Evolutionary conservation across 2,888 invertebrate species (phyloP).

Genomic region (Phania funesta): DNA sequence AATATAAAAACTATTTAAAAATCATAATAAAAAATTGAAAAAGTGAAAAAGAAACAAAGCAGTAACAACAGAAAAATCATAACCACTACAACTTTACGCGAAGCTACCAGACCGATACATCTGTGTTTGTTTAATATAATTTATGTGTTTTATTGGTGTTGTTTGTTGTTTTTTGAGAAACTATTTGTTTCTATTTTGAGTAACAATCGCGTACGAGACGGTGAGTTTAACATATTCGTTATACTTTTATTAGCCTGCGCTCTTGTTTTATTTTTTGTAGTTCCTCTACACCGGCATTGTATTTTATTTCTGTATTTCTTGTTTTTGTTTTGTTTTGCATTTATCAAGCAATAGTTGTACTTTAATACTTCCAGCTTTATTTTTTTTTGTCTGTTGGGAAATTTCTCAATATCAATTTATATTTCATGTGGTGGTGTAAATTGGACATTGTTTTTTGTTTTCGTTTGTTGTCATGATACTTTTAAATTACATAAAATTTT

Average conservation of each 20-base stretch:
- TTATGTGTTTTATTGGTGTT: neutral
- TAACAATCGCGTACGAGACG: slow-evolving; percentile 21
- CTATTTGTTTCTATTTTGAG: slow-evolving; percentile 19
- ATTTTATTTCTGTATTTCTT: neutral
- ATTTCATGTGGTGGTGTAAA: too few species aligned
- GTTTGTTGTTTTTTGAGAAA: slow-evolving; percentile 21
- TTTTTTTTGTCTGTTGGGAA: neutral
- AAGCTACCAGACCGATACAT: slow-evolving; percentile 27
- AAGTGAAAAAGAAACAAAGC: slow-evolving; percentile 15
- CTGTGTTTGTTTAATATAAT: slow-evolving; percentile 32
- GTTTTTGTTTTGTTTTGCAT: slow-evolving; percentile 9
- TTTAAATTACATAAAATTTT: neutral
- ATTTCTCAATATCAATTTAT: neutral
- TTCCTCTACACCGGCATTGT: slow-evolving; percentile 41
- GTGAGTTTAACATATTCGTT: slow-evolving; percentile 27
- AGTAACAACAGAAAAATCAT: slow-evolving; percentile 32
- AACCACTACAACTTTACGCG: slow-evolving; percentile 1
- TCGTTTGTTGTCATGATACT: neutral
- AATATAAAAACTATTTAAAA: neutral
- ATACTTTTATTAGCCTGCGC: neutral
- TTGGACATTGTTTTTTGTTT: too few species aligned
- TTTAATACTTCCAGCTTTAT: slow-evolving; percentile 15
- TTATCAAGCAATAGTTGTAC: slow-evolving; percentile 19
- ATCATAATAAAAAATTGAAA: neutral
- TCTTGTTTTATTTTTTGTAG: slow-evolving; percentile 6